phyloP scores from a whole-genome alignment of 2,113 vertebrate genomes.

The Oreochromis tanganicae region DNA sequence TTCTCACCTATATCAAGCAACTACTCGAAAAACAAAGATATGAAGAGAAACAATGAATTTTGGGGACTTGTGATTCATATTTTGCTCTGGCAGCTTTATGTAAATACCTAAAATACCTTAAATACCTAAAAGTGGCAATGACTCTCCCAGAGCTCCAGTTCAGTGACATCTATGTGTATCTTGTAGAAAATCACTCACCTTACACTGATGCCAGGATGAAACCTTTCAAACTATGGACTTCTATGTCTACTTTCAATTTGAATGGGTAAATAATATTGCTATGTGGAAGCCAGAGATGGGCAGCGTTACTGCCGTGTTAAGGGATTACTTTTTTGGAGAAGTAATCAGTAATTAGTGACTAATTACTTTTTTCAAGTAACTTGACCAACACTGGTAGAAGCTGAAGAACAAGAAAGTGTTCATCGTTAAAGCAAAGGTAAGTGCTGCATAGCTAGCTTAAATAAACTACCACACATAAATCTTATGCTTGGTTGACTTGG shows the following conservation, averaged over 20 bases:
- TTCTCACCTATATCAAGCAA: not conserved
- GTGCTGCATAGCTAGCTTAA: not conserved
- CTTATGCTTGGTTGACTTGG: not conserved
- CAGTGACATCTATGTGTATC: not conserved
- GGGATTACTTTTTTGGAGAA: not conserved
- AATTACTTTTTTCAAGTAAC: not conserved
- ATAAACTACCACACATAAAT: accelerated
- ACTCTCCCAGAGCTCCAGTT: not conserved
- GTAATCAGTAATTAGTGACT: not conserved
- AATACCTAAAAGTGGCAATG: not conserved
- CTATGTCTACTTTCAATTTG: not conserved
- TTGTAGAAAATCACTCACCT: accelerated
- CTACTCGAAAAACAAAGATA: not conserved
- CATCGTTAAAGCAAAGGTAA: not conserved
- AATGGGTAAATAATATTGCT: not conserved
- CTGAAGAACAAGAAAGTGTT: not conserved
- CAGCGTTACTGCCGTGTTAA: not conserved
- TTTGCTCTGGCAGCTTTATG: not conserved
- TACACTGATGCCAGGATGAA: not conserved
- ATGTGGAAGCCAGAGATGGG: not conserved
- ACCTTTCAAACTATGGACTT: not conserved
- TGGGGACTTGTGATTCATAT: not conserved
- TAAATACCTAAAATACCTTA: not conserved
- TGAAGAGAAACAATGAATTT: not conserved
- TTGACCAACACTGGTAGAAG: not conserved